A percentile compares a stretch with the other conserved stretches of the same genome.
These are phyloP conservation scores for Neodiprion lecontei DNA, from an alignment of 1,140 invertebrate genomes.

Conservation along the genomic window DNA sequence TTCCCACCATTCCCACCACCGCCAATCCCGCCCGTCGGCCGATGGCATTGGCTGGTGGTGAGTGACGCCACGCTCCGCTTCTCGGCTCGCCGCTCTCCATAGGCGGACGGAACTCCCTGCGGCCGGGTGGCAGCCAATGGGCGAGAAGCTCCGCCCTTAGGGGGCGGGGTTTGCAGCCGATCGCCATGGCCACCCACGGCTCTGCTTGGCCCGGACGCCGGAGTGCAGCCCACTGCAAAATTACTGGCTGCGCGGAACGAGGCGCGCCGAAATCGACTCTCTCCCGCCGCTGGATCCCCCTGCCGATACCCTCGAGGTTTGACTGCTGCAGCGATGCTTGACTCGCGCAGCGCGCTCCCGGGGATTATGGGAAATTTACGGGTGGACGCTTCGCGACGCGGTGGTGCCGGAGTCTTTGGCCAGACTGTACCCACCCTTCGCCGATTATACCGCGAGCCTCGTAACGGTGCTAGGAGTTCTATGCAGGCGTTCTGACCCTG, in stretches of 20 bases:
- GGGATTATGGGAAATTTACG: not conserved
- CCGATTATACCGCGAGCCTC: not conserved
- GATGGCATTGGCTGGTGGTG: not conserved
- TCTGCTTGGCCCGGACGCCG: not conserved
- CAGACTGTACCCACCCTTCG: not conserved
- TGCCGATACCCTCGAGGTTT: not conserved
- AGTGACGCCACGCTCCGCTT: not conserved
- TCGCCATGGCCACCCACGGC: not conserved
- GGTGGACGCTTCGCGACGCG: not conserved
- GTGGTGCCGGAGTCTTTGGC: not conserved
- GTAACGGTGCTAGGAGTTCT: not conserved
- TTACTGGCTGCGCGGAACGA: not conserved
- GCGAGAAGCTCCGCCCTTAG: not conserved
- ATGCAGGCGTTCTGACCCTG: not conserved
- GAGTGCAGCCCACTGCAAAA: not conserved
- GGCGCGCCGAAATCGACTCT: not conserved
- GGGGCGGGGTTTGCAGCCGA: not conserved
- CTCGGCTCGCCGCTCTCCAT: not conserved
- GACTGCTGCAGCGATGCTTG: not conserved
- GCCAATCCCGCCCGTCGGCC: not conserved
- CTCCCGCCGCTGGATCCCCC: not conserved
- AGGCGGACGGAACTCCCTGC: not conserved
- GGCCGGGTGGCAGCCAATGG: not conserved
- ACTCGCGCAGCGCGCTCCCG: not conserved
- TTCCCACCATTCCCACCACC: constrained; percentile 1